A percentile compares a stretch with the other conserved stretches of the same genome.
phyloP scores from a whole-genome alignment of 2,888 invertebrate species.

The Athalia circularis region DNA sequence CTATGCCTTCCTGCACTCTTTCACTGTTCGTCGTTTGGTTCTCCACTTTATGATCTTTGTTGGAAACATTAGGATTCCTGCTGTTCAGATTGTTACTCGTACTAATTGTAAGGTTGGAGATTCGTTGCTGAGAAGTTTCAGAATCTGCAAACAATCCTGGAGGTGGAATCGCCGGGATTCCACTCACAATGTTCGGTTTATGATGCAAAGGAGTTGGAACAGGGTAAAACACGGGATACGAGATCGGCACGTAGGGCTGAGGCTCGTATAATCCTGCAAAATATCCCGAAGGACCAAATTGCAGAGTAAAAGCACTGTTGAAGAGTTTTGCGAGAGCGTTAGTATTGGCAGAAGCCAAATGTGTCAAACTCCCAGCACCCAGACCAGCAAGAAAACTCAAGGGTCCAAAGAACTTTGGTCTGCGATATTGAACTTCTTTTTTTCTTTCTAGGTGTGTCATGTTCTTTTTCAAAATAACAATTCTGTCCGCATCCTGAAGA shows the following conservation, averaged over 20 bases:
- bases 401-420: constrained; percentile 61
- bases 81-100: not conserved
- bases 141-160: not conserved
- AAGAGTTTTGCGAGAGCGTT: constrained; percentile 50
- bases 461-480: not conserved
- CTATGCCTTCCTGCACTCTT: not conserved
- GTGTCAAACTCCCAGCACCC: constrained; percentile 57
- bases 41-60: not conserved
- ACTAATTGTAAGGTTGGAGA: not conserved
- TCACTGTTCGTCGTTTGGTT: not conserved
- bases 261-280: constrained; percentile 47
- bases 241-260: constrained; percentile 11
- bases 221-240: constrained; percentile 21
- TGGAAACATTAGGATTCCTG: constrained; percentile 7
- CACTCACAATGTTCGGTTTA: constrained; percentile 15
- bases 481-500: not conserved
- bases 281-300: constrained; percentile 53
- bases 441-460: not conserved
- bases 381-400: constrained; percentile 66
- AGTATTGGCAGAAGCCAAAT: constrained; percentile 45
- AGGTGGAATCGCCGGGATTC: constrained; percentile 2
- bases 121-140: not conserved
- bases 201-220: not conserved
- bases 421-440: constrained; percentile 47
- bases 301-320: constrained; percentile 48